A percentile compares a stretch with the other conserved stretches of the same genome.
Conservation (phyloP, 2,113 vertebrate species). For the Psettodes erumei region DNA sequence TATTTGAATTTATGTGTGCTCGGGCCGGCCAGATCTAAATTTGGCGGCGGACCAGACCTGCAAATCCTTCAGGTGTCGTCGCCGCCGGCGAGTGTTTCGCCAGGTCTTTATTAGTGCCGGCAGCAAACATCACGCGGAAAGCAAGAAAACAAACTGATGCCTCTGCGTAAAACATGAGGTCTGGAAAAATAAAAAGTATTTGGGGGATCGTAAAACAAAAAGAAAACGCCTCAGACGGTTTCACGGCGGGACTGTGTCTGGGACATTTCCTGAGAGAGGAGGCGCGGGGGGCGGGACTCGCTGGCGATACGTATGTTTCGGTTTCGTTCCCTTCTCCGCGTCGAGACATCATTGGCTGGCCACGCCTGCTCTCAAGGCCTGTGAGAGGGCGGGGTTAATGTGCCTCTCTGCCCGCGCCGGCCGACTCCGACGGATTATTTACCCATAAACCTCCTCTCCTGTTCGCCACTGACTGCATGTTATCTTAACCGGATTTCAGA, state of each 20-base stretch:
- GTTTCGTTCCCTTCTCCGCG: conserved; percentile 3
- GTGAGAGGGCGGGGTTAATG: conserved; percentile 49
- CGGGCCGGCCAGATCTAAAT: conserved; percentile 36
- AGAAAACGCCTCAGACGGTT: too few relatives aligned
- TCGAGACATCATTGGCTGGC: conserved; percentile 30
- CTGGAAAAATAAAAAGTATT: conserved; percentile 20
- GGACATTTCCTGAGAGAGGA: background rate
- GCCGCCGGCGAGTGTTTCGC: conserved; percentile 6
- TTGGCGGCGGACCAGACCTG: conserved; percentile 38
- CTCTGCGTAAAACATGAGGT: too few relatives aligned
- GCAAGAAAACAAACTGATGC: too few relatives aligned
- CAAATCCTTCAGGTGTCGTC: conserved; percentile 63
- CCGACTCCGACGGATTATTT: conserved; percentile 51
- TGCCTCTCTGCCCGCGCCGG: conserved; percentile 20
- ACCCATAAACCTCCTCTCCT: conserved; percentile 26
- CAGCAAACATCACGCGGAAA: background rate
- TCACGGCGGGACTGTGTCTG: too few relatives aligned
- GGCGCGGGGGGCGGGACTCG: conserved; percentile 4
- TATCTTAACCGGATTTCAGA: too few relatives aligned
- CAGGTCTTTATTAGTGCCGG: background rate
- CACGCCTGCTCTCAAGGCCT: conserved; percentile 47
- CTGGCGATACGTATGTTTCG: background rate
- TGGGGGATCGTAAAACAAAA: background rate
- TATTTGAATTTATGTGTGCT: conserved; percentile 27
- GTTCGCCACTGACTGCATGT: conserved; percentile 15